Percentiles rank a stretch among this genome's conserved stretches.
Evolutionary conservation across 2,888 invertebrate genomes (phyloP).

Genomic region (Hofmannophila pseudospretella): DNA sequence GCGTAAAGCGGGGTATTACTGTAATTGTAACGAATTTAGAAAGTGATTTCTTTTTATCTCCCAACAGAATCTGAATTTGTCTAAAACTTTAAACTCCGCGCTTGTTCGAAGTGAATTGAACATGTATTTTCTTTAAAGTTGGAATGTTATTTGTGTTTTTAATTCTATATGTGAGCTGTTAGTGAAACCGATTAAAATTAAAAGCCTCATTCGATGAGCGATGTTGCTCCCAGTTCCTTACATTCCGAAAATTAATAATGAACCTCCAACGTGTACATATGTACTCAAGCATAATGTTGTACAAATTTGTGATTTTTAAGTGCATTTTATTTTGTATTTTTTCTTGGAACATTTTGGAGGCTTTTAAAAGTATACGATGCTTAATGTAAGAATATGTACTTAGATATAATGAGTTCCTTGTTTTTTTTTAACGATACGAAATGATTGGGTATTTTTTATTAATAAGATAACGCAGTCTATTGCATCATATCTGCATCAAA

Average conservation of each 20-base stretch:
- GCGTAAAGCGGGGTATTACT: too few relatives aligned
- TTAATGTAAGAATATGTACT: slow-evolving; percentile 73
- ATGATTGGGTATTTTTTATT: slow-evolving; percentile 43
- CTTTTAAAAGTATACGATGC: slow-evolving; percentile 74
- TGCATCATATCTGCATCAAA: slow-evolving; percentile 33
- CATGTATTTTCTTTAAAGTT: too few relatives aligned
- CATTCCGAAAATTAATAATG: background rate
- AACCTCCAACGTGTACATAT: slow-evolving; percentile 5
- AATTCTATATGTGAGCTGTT: too few relatives aligned
- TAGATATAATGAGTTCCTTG: slow-evolving; percentile 72
- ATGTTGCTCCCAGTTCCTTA: background rate
- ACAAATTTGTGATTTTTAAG: slow-evolving; percentile 55
- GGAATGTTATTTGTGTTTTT: too few relatives aligned
- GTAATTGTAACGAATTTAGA: too few relatives aligned
- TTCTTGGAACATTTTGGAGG: slow-evolving; percentile 67
- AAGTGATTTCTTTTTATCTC: too few relatives aligned
- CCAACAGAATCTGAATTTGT: too few relatives aligned
- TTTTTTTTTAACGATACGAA: slow-evolving; percentile 42
- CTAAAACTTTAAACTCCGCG: too few relatives aligned
- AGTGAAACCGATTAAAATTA: too few relatives aligned
- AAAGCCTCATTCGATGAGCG: background rate
- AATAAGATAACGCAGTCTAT: slow-evolving; percentile 31
- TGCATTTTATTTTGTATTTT: slow-evolving; percentile 49
- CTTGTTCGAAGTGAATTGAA: too few relatives aligned
- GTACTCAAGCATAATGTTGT: slow-evolving; percentile 27